phyloP scores from a whole-genome alignment of 2,888 invertebrate genomes.

The Digitonthophagus gazella region DNA sequence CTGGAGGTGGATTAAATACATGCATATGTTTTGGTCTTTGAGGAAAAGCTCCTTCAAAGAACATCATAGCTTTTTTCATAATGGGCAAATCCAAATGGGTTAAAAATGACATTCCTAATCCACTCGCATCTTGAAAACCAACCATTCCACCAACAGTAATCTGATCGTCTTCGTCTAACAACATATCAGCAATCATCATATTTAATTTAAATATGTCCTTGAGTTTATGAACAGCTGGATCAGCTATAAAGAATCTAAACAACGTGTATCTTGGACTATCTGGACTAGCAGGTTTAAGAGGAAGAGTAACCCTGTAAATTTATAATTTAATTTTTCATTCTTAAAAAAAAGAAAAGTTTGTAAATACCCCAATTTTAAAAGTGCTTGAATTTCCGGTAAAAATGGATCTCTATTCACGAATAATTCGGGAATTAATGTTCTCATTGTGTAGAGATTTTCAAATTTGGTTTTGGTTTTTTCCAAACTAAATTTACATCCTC shows the following conservation, averaged over 20 bases:
- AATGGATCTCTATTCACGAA: slow-evolving; percentile 49
- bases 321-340: neutral
- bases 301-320: slow-evolving; percentile 28
- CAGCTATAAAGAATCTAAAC: slow-evolving; percentile 40
- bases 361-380: slow-evolving; percentile 50
- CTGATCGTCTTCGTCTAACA: slow-evolving; percentile 62
- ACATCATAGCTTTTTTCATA: slow-evolving; percentile 55
- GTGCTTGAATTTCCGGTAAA: slow-evolving; percentile 37
- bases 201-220: slow-evolving; percentile 52
- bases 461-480: slow-evolving; percentile 63
- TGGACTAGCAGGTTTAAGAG: slow-evolving; percentile 36
- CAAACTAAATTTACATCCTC: slow-evolving; percentile 65
- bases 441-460: slow-evolving; percentile 59
- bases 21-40: slow-evolving; percentile 59
- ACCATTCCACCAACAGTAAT: slow-evolving; percentile 56
- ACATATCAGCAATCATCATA: slow-evolving; percentile 59
- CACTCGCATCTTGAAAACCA: slow-evolving; percentile 58
- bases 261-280: slow-evolving; percentile 44
- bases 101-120: slow-evolving; percentile 55
- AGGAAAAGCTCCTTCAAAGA: slow-evolving; percentile 61
- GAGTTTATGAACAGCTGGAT: slow-evolving; percentile 33
- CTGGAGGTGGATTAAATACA: slow-evolving; percentile 58
- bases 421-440: slow-evolving; percentile 56
- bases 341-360: neutral
- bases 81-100: slow-evolving; percentile 54